phyloP scores from a whole-genome alignment of 1,140 invertebrate genomes.

The Parapsyche elsis region DNA sequence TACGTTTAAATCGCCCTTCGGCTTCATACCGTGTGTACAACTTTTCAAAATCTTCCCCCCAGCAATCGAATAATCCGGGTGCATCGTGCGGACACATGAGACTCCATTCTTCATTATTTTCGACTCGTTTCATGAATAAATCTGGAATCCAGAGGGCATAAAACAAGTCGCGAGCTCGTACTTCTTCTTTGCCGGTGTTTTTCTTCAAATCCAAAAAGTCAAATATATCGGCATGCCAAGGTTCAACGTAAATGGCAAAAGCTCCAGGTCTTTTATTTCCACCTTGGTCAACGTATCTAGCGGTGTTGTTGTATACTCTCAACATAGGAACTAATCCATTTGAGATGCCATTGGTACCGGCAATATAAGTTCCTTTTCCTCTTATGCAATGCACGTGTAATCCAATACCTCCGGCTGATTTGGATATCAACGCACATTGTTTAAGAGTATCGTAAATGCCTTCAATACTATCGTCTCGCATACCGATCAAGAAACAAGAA shows the following conservation, averaged over 20 bases:
- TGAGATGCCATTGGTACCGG: slow-evolving; percentile 94
- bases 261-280: slow-evolving; percentile 98
- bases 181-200: slow-evolving; percentile 95
- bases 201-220: slow-evolving; percentile 95
- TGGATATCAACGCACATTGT: slow-evolving; percentile 96
- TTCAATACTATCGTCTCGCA: slow-evolving; percentile 97
- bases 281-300: slow-evolving; percentile 97
- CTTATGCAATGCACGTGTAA: slow-evolving; percentile 97
- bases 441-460: slow-evolving; percentile 97
- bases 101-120: slow-evolving; percentile 89
- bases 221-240: slow-evolving; percentile 98
- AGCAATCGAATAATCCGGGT: slow-evolving; percentile 90
- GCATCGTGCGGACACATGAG: slow-evolving; percentile 97
- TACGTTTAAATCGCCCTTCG: slow-evolving; percentile 79
- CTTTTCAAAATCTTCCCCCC: slow-evolving; percentile 94
- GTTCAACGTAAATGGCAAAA: slow-evolving; percentile 98
- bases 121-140: slow-evolving; percentile 97
- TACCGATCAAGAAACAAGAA: slow-evolving; percentile 95
- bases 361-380: slow-evolving; percentile 90
- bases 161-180: slow-evolving; percentile 95
- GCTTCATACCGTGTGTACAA: slow-evolving; percentile 92
- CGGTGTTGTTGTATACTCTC: slow-evolving; percentile 95
- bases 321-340: slow-evolving; percentile 99
- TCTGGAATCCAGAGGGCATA: slow-evolving; percentile 99
- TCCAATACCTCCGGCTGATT: slow-evolving; percentile 97